Evolutionary conservation across 2,888 invertebrate species (phyloP).

Genomic region (Pocota personata): DNA sequence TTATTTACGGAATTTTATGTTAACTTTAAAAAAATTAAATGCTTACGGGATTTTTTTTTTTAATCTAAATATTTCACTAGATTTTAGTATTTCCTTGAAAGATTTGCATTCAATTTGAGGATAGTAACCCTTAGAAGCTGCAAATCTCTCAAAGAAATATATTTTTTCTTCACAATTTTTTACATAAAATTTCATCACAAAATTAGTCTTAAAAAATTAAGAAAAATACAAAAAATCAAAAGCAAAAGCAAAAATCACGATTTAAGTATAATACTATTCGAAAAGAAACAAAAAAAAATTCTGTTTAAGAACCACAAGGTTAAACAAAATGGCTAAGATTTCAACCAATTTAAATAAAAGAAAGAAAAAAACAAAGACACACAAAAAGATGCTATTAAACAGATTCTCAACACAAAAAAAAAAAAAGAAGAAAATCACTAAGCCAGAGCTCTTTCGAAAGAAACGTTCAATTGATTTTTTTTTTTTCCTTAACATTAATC

Average conservation of each 20-base stretch:
- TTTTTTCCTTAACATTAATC: constrained; percentile 24
- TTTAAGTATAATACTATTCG: constrained; percentile 51
- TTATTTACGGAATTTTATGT: neutral
- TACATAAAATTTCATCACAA: constrained; percentile 34
- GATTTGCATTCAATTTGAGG: constrained; percentile 10
- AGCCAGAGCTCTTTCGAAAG: constrained; percentile 53
- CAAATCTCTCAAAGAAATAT: constrained; percentile 38
- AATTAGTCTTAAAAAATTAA: constrained; percentile 35
- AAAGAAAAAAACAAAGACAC: constrained; percentile 32
- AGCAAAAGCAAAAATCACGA: constrained; percentile 57
- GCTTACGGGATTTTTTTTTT: constrained; percentile 44
- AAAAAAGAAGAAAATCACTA: constrained; percentile 23
- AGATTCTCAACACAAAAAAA: constrained; percentile 36
- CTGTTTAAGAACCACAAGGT: constrained; percentile 58
- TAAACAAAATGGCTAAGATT: constrained; percentile 1
- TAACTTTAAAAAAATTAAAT: constrained; percentile 38
- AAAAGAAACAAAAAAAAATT: constrained; percentile 28
- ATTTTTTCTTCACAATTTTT: neutral
- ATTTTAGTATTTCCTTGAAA: constrained; percentile 29
- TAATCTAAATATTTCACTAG: neutral
- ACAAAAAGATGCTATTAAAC: constrained; percentile 20
- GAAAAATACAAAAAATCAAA: constrained; percentile 47
- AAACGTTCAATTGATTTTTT: constrained; percentile 52
- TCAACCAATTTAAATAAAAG: constrained; percentile 25
- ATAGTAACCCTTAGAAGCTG: neutral